Conservation (phyloP, 2,888 invertebrate genomes). For the Acanthosepion pharaonis region DNA sequence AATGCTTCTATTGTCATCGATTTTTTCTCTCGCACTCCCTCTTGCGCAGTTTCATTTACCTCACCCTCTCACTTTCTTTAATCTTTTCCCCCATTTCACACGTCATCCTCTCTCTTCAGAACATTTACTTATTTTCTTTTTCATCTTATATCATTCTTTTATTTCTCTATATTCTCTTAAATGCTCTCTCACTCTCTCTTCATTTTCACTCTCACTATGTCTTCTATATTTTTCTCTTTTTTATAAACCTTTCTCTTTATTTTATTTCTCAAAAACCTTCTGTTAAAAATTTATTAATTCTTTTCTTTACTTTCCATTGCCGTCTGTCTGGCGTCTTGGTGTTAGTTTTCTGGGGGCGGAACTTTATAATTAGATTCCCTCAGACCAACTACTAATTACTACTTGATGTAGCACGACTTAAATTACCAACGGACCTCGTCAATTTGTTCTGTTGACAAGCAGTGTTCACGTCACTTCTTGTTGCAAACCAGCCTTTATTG, state of each 20-base stretch:
- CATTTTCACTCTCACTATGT: no score
- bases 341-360: not conserved
- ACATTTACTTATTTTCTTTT: no score
- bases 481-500: slow-evolving; percentile 4
- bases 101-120: no score
- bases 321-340: slow-evolving; percentile 18
- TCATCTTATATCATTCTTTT: no score
- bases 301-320: not conserved
- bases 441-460: not conserved
- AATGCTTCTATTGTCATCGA: no score
- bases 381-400: slow-evolving; percentile 4
- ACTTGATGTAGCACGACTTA: not conserved
- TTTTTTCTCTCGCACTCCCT: not conserved
- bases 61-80: no score
- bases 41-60: not conserved
- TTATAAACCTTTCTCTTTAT: no score
- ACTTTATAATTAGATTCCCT: slow-evolving; percentile 17
- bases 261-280: not conserved
- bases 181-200: no score
- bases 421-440: not conserved
- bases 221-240: no score
- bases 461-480: slow-evolving; percentile 4
- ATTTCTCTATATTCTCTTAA: no score
- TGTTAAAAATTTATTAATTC: not conserved
- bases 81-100: no score